A percentile compares a stretch with the other conserved stretches of the same genome.
Conservation (phyloP, 2,113 vertebrate genomes). For the Anarhynchus alexandrinus region DNA sequence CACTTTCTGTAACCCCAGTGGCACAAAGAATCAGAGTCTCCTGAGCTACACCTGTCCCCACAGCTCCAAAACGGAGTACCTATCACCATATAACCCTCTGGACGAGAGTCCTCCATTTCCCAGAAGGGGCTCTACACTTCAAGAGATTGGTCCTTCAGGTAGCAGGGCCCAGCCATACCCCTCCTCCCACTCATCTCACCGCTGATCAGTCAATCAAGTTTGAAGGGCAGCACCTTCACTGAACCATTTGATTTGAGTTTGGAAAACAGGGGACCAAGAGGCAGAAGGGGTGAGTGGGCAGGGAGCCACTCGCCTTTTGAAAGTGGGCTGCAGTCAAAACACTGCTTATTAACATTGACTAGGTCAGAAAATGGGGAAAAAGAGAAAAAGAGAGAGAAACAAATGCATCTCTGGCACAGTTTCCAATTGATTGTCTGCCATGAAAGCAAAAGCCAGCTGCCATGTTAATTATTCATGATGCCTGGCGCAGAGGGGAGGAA, state of each 20-base stretch:
- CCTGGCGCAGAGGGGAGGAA: constrained; percentile 56
- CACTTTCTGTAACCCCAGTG: not conserved
- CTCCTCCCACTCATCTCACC: not conserved
- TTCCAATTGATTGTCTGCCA: constrained; percentile 68
- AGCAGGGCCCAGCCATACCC: not conserved
- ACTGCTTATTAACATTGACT: constrained; percentile 30
- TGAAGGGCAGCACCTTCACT: constrained; percentile 52
- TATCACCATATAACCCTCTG: fast-evolving
- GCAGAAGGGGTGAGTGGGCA: not conserved
- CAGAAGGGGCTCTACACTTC: not conserved
- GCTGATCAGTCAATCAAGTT: constrained; percentile 32
- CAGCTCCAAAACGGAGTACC: not conserved
- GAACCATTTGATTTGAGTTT: constrained; percentile 6
- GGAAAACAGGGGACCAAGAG: not conserved
- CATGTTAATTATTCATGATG: constrained; percentile 72
- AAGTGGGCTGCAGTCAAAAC: not conserved
- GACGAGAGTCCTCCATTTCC: not conserved
- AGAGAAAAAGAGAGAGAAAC: constrained; percentile 52
- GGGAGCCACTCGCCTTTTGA: not conserved
- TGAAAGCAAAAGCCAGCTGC: constrained; percentile 74
- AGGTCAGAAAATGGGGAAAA: constrained; percentile 49
- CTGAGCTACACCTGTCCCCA: not conserved
- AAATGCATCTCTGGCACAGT: constrained; percentile 55
- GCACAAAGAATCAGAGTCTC: not conserved
- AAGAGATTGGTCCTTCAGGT: not conserved